phyloP scores from a whole-genome alignment of 2,113 vertebrate genomes.

The Indicator indicator region DNA sequence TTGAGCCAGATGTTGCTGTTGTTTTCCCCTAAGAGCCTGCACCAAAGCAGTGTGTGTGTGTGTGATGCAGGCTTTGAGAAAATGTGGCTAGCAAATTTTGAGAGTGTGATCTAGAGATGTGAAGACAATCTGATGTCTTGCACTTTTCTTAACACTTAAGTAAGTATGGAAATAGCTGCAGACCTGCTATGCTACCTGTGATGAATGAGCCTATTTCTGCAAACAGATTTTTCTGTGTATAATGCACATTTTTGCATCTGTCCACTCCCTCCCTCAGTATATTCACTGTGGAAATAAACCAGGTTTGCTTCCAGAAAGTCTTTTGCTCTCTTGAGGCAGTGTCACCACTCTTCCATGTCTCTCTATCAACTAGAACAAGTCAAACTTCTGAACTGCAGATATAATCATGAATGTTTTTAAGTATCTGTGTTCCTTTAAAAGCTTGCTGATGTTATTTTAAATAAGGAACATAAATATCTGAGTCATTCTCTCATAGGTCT shows the following conservation, averaged over 20 bases:
- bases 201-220: background rate
- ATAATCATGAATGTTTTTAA: background rate
- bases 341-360: background rate
- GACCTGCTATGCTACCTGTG: background rate
- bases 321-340: background rate
- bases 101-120: background rate
- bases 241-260: background rate
- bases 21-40: background rate
- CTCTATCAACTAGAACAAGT: background rate
- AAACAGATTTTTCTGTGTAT: background rate
- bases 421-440: slow-evolving; percentile 19
- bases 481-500: slow-evolving; percentile 27
- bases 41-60: background rate
- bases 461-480: slow-evolving; percentile 41
- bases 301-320: background rate
- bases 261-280: background rate
- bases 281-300: background rate
- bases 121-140: background rate
- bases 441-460: slow-evolving; percentile 40
- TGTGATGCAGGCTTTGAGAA: too few species aligned
- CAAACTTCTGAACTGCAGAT: background rate
- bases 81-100: slow-evolving; percentile 6
- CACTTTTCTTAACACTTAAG: background rate
- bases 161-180: background rate
- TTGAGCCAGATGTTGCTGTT: slow-evolving; percentile 50